These are phyloP conservation scores for Oxystoma pomonae DNA, from an alignment of 2,888 invertebrate genomes.

Conservation along the genomic window DNA sequence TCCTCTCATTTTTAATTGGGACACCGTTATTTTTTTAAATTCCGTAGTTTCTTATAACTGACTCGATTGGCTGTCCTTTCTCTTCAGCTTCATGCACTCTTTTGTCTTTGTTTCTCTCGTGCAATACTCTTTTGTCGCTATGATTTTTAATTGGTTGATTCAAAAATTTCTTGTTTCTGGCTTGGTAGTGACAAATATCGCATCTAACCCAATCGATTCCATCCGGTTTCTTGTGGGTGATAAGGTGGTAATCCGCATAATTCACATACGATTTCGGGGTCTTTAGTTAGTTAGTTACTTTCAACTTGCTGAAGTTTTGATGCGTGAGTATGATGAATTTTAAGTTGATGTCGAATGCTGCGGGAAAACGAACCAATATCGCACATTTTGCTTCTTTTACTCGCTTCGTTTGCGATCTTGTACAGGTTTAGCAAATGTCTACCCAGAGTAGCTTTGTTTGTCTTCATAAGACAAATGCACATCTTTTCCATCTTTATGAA, in stretches of 20 bases:
- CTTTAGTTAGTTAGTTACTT: too few relatives aligned
- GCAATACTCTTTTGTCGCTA: background rate
- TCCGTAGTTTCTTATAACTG: background rate
- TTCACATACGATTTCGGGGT: background rate
- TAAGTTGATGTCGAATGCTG: background rate
- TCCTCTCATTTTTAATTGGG: background rate
- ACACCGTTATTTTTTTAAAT: background rate
- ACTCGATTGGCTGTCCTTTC: background rate
- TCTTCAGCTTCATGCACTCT: background rate
- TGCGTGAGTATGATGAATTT: background rate
- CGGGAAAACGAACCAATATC: background rate
- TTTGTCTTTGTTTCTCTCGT: background rate
- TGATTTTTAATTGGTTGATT: background rate
- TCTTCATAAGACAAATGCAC: background rate
- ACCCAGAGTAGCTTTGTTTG: background rate
- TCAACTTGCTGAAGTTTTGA: too few relatives aligned
- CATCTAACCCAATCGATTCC: background rate
- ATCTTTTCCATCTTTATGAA: too few relatives aligned
- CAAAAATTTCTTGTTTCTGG: background rate
- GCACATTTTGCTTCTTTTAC: background rate
- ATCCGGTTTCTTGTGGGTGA: background rate
- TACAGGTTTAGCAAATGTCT: background rate
- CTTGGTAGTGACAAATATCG: background rate
- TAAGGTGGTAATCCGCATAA: background rate
- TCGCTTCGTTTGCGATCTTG: background rate